These are phyloP conservation scores for Nemotelus pantherinus DNA, from an alignment of 2,888 invertebrate species.

Conservation along the genomic window DNA sequence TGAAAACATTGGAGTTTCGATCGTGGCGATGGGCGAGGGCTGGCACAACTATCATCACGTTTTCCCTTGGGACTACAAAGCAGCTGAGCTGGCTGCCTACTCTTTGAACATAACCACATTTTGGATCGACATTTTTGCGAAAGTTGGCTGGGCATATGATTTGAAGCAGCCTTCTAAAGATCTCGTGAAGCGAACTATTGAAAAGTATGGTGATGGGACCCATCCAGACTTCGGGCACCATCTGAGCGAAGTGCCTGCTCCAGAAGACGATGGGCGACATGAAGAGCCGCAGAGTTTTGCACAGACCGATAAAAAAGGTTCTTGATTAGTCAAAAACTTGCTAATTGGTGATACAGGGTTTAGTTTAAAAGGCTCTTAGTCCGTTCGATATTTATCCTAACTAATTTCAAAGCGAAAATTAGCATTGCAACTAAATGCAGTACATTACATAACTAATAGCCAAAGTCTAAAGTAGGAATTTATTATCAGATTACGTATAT, in stretches of 20 bases:
- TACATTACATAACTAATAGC: too few relatives aligned
- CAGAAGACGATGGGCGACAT: conserved; percentile 32
- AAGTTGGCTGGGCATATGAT: conserved; percentile 81
- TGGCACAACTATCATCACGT: conserved; percentile 96
- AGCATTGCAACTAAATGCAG: too few relatives aligned
- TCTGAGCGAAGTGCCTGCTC: conserved; percentile 50
- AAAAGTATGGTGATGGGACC: conserved; percentile 65
- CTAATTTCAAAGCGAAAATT: too few relatives aligned
- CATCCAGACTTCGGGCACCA: conserved; percentile 56
- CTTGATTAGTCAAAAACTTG: too few relatives aligned
- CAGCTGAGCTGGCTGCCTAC: conserved; percentile 81
- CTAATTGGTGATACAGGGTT: too few relatives aligned
- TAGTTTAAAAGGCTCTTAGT: too few relatives aligned
- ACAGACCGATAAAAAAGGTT: too few relatives aligned
- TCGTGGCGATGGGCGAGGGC: conserved; percentile 83
- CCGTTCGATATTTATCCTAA: too few relatives aligned
- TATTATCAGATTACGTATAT: too few relatives aligned
- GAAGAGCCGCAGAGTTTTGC: too few relatives aligned
- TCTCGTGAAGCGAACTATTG: conserved; percentile 69
- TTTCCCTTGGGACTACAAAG: conserved; percentile 93
- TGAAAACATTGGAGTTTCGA: conserved; percentile 79
- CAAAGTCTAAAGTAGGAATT: too few relatives aligned
- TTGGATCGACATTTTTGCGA: conserved; percentile 75
- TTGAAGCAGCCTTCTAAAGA: conserved; percentile 72
- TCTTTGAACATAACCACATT: conserved; percentile 76